Conservation (phyloP, 2,888 invertebrate species). For the Diarsia dahlii region DNA sequence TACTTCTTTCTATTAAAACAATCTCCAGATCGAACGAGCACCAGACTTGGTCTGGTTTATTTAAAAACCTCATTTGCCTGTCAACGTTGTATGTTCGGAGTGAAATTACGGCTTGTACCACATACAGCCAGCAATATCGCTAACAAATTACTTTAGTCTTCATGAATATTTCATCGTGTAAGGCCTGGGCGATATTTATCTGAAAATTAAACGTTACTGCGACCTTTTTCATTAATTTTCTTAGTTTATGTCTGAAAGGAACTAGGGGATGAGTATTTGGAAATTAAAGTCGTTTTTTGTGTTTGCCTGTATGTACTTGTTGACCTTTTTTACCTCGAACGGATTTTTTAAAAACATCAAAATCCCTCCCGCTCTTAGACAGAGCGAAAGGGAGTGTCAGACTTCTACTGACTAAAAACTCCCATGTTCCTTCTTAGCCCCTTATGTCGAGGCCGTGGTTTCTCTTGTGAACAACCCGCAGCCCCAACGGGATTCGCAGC, state of each 20-base stretch:
- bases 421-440: too few species aligned
- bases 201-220: slow-evolving; percentile 77
- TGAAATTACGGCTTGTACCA: slow-evolving; percentile 61
- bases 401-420: too few species aligned
- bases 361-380: too few species aligned
- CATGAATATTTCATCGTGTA: slow-evolving; percentile 82
- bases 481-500: too few species aligned
- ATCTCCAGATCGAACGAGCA: neutral
- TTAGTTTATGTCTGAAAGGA: neutral
- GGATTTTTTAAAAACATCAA: too few species aligned
- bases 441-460: too few species aligned
- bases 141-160: slow-evolving; percentile 82
- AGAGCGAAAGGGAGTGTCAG: too few species aligned
- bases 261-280: neutral
- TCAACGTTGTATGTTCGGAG: slow-evolving; percentile 51
- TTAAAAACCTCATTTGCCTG: slow-evolving; percentile 70
- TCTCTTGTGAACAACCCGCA: too few species aligned
- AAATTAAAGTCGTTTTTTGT: neutral
- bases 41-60: slow-evolving; percentile 31
- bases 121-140: slow-evolving; percentile 77
- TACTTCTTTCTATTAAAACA: neutral
- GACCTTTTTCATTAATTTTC: slow-evolving; percentile 45
- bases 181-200: slow-evolving; percentile 75
- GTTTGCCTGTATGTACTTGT: neutral
- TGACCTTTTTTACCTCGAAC: too few species aligned